Evolutionary conservation across 2,888 invertebrate species (phyloP).

Genomic region (Sinotaia quadrata): DNA sequence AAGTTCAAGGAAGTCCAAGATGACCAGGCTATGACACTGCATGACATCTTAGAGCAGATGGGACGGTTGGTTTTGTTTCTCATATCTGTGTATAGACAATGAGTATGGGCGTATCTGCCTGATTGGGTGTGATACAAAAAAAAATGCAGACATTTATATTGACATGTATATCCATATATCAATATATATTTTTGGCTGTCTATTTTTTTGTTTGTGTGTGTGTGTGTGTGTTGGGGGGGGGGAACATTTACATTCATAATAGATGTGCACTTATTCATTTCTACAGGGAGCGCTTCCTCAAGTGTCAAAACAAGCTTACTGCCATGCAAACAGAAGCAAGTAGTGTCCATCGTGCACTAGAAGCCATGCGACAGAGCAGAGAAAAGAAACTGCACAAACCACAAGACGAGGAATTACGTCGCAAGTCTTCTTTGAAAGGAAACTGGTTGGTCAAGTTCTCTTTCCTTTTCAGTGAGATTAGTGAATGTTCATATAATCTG

Average conservation of each 20-base stretch:
- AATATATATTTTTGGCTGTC: not conserved
- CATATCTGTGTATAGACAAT: not conserved
- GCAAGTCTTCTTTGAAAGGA: slow-evolving; percentile 56
- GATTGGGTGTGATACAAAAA: not conserved
- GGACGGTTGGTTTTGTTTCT: slow-evolving; percentile 51
- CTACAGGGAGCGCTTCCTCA: slow-evolving; percentile 55
- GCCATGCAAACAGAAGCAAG: slow-evolving; percentile 54
- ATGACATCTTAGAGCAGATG: slow-evolving; percentile 67
- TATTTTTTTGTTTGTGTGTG: not conserved
- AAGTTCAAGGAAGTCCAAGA: slow-evolving; percentile 66
- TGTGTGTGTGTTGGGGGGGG: not conserved
- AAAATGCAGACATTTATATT: not conserved
- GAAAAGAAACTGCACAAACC: slow-evolving; percentile 48
- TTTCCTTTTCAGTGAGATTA: not conserved
- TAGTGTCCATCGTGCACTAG: slow-evolving; percentile 63
- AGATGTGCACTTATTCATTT: not conserved
- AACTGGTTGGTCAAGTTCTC: slow-evolving; percentile 54
- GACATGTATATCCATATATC: not conserved
- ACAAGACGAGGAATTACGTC: slow-evolving; percentile 41
- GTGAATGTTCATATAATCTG: not conserved
- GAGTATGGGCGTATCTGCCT: not conserved
- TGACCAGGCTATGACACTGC: slow-evolving; percentile 66
- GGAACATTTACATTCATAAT: not conserved
- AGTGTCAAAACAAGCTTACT: slow-evolving; percentile 65
- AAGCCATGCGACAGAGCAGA: slow-evolving; percentile 59